Evolutionary conservation across 2,797 vertebrate genomes (phyloP).

Genomic region (Sphenopsis melanotis): DNA sequence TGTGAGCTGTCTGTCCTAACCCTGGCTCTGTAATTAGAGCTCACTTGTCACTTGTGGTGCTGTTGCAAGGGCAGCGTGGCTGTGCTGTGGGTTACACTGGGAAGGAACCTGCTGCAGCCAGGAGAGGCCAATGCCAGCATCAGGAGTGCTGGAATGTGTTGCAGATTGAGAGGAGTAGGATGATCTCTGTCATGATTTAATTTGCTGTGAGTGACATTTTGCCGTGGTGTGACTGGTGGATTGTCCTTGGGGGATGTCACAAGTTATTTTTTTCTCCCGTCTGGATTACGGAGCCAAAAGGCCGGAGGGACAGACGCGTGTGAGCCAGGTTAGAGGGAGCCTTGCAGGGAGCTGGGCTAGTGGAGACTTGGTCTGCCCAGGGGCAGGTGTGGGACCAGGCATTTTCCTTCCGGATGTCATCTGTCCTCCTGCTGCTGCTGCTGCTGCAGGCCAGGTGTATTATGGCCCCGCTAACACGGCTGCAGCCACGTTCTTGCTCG

Average conservation of each 20-base stretch:
- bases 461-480: neutral
- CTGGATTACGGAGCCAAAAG: neutral
- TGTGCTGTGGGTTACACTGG: neutral
- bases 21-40: neutral
- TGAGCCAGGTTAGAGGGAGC: neutral
- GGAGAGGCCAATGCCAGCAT: neutral
- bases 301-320: neutral
- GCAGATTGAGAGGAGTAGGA: neutral
- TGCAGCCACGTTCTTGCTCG: neutral
- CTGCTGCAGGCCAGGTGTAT: neutral
- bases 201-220: neutral
- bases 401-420: neutral
- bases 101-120: neutral
- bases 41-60: neutral
- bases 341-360: neutral
- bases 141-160: fast-evolving
- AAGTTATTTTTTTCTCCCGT: neutral
- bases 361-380: neutral
- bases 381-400: neutral
- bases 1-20: neutral
- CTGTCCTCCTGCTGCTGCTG: neutral
- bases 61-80: neutral
- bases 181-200: neutral
- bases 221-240: neutral
- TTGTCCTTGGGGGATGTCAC: constrained; percentile 35